These are phyloP conservation scores for Hirtodrosophila trivittata DNA, from an alignment of 2,888 invertebrate species.

Conservation along the genomic window DNA sequence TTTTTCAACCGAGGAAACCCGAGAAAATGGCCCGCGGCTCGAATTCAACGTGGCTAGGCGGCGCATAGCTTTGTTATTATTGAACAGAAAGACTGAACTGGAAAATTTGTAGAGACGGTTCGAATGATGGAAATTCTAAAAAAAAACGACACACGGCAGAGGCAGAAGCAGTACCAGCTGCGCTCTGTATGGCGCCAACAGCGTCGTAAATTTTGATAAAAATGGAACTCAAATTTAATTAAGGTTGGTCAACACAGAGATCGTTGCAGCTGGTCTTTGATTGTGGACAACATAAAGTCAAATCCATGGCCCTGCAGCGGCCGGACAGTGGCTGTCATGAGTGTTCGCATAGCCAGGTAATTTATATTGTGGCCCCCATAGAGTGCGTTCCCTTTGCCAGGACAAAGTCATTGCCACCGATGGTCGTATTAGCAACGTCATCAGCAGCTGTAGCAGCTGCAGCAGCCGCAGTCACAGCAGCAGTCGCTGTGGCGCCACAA, in stretches of 20 bases:
- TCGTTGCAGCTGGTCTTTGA: constrained; percentile 24
- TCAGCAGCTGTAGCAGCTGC: constrained; percentile 11
- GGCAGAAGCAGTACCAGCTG: no score
- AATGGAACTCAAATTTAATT: constrained; percentile 73
- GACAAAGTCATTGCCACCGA: constrained; percentile 33
- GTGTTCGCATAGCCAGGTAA: constrained; percentile 38
- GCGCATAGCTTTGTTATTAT: constrained; percentile 47
- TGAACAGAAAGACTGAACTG: constrained; percentile 37
- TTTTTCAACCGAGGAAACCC: constrained; percentile 48
- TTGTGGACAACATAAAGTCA: constrained; percentile 37
- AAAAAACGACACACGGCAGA: constrained; percentile 19
- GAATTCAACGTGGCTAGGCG: constrained; percentile 48
- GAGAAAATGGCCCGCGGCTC: constrained; percentile 59
- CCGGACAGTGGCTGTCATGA: constrained; percentile 20
- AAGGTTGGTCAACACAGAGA: constrained; percentile 34
- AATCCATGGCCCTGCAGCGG: constrained; percentile 22
- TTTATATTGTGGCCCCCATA: constrained; percentile 42
- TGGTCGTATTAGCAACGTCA: constrained; percentile 13
- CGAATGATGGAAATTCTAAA: constrained; percentile 24
- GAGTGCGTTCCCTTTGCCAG: constrained; percentile 18
- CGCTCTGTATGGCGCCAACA: no score
- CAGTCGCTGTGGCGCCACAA: constrained; percentile 14
- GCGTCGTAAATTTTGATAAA: constrained; percentile 67
- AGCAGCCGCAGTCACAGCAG: constrained; percentile 11
- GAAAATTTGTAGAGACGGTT: constrained; percentile 17